Base-by-base conservation (phyloP, 1,140 invertebrate species). In the Paracyclopina nana region DNA sequence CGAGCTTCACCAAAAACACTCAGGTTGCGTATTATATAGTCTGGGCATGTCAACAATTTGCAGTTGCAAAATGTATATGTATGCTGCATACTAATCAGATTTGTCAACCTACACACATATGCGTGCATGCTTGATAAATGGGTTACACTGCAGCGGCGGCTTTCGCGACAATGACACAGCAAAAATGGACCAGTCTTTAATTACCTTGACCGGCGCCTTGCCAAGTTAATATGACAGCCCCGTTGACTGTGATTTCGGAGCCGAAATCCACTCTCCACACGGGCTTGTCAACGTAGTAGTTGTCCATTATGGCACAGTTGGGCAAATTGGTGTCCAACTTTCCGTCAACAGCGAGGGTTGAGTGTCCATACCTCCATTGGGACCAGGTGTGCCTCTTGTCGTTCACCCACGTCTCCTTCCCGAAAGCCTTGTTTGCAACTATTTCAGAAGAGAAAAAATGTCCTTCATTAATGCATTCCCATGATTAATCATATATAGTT, bases 231-330 rank as follows among this genome's bases (percentile, higher is more conserved):
- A 71, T 60, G 11, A 71, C 64, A 6, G 67, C 57, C n/a, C 70
- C 71, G 2, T 62, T 57, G 4, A 72, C 60, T 1, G 59, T 57
- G 42, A 54, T 57, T 46, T 63, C 65, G 34, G 57, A 57, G 20
- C 69, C 70, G 25, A 73, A 59, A 55, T 72, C 70, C 5, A 73
- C 69, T 60, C 71, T 72, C 70, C 69, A 71, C 22, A 71, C 63
- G 0, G 71, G 71, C 24, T 66, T 63, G 22, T 71, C 69, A 0
- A 69, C 68, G 56, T 70, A 70, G 50, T 70, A 70, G 59, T 72
- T 72, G 58, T 73, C 70, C 26, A 73, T 58, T 14, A 71, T 66
- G 31, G 71, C 68, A 55, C 70, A 72, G 12, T 61, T 60, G 11
- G 63, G 59, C 5, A 71, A 59, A 11, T 60, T 60, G 4, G 59